Conservation (phyloP, 2,113 vertebrate genomes). For the Furnarius figulus region DNA sequence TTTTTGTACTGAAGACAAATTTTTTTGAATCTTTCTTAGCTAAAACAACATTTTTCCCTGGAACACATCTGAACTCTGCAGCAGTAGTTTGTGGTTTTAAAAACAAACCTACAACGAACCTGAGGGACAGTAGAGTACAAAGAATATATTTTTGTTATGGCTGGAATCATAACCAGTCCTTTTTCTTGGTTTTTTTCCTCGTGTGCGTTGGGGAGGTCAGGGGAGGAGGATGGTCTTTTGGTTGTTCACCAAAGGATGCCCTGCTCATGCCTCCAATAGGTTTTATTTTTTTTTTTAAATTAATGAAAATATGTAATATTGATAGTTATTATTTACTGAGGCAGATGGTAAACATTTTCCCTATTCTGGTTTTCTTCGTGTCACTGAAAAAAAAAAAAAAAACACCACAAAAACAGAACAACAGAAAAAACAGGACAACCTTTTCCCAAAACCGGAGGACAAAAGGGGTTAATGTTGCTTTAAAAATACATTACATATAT, state of each 20-base stretch:
- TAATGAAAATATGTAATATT: slow-evolving; percentile 88
- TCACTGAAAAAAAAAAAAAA: slow-evolving; percentile 75
- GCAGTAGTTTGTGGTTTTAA: slow-evolving; percentile 77
- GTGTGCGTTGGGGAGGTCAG: slow-evolving; percentile 68
- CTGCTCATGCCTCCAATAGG: slow-evolving; percentile 75
- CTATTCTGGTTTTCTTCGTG: slow-evolving; percentile 80
- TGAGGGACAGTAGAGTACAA: slow-evolving; percentile 89
- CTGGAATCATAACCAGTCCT: slow-evolving; percentile 70
- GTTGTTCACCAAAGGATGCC: slow-evolving; percentile 55
- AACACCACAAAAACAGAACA: slow-evolving; percentile 52
- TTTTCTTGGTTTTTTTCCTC: slow-evolving; percentile 51
- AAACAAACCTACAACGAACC: slow-evolving; percentile 71
- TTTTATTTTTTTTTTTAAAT: slow-evolving; percentile 84
- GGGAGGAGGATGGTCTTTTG: slow-evolving; percentile 28
- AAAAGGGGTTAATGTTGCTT: slow-evolving; percentile 84
- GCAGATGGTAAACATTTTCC: slow-evolving; percentile 82
- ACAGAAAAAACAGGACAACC: slow-evolving; percentile 61
- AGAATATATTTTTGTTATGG: slow-evolving; percentile 97
- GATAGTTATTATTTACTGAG: slow-evolving; percentile 86
- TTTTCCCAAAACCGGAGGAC: slow-evolving; percentile 83
- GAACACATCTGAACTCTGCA: slow-evolving; percentile 80
- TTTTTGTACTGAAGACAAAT: slow-evolving; percentile 84
- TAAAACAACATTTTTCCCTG: slow-evolving; percentile 84
- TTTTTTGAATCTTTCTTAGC: slow-evolving; percentile 86
- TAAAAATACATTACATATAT: slow-evolving; percentile 81